Conservation (phyloP, 2,888 invertebrate species). For the Chaetogeoica ovagalla region DNA sequence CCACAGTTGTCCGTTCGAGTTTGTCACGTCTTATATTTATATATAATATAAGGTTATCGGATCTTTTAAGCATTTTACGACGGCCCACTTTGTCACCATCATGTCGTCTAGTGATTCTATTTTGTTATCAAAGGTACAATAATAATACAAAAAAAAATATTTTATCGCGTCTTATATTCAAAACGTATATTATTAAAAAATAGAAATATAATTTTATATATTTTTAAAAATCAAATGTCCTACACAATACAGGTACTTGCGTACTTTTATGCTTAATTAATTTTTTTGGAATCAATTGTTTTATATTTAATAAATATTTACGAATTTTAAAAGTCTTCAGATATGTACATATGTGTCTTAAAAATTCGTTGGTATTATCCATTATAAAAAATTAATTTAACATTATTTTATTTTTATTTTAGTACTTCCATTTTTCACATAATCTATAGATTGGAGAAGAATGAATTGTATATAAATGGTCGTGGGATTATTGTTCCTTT, state of each 20-base stretch:
- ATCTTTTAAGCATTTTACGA: slow-evolving; percentile 6
- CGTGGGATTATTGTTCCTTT: background rate
- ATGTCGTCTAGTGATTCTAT: slow-evolving; percentile 6
- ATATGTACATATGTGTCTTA: too few relatives aligned
- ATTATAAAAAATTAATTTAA: too few relatives aligned
- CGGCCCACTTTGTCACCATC: background rate
- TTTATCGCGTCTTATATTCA: too few relatives aligned
- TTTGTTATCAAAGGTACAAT: slow-evolving; percentile 29
- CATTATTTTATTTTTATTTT: background rate
- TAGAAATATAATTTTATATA: too few relatives aligned
- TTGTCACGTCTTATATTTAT: background rate
- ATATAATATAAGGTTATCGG: background rate
- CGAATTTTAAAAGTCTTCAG: too few relatives aligned
- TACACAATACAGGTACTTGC: too few relatives aligned
- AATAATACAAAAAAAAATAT: background rate
- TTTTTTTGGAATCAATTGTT: too few relatives aligned
- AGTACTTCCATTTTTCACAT: background rate
- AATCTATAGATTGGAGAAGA: background rate
- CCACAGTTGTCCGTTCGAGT: slow-evolving; percentile 23
- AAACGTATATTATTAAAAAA: too few relatives aligned
- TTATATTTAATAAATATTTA: too few relatives aligned
- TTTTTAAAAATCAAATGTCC: too few relatives aligned
- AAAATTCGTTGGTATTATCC: too few relatives aligned
- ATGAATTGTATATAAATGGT: background rate
- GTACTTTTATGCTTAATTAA: too few relatives aligned